Evolutionary conservation across 2,888 invertebrate genomes (phyloP), one percentile per base, ranked within the genome.

Genomic region (Caenorhabditis sp.): DNA sequence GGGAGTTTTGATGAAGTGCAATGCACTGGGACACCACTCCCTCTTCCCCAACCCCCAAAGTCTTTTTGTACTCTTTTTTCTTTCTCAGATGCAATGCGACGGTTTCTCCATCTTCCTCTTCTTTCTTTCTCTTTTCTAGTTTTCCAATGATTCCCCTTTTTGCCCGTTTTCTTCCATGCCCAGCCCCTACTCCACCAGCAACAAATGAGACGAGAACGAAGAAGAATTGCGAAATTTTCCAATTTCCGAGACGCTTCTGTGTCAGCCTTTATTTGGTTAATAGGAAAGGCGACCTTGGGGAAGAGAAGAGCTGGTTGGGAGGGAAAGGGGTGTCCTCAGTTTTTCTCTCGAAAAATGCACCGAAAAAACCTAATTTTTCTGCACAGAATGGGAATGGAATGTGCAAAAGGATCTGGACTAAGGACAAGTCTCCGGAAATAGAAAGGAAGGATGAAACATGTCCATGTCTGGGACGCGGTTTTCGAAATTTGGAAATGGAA

Each of bases 301-400:
- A n/a, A n/a, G n/a, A 32, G 32, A 32, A 9, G 32, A 32, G 32
- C 32, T 32, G n/a, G n/a, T n/a, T 32, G 5, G 37, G 4, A 15
- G 28, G 58, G 28, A 28, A 64, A 58, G 67, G 35, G 60, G 61
- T 76, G 76, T 76, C 76, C 76, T 76, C 65, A 60, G 44, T 8
- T 18, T 9, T 2, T 50, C 50, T 50, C 20, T 18, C 40, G 26
- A 47, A 67, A 76, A 67, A 76, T 67, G 68, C 76, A 67, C 40
- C 37, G 35, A 67, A 76, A 67, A 76, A 76, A 76, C 76, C 76
- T 60, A 76, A 76, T 76, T 76, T 76, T n/a, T 68, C 67, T 61
- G 67, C 61, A 64, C n/a, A 74, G 67, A 67, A 76, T 76, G 56
- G 53, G 53, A 58, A 64, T 51, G 22, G 61, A 67, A n/a, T n/a